These are phyloP conservation scores for Chaetodon trifascialis DNA, from an alignment of 2,113 vertebrate species.

Conservation along the genomic window DNA sequence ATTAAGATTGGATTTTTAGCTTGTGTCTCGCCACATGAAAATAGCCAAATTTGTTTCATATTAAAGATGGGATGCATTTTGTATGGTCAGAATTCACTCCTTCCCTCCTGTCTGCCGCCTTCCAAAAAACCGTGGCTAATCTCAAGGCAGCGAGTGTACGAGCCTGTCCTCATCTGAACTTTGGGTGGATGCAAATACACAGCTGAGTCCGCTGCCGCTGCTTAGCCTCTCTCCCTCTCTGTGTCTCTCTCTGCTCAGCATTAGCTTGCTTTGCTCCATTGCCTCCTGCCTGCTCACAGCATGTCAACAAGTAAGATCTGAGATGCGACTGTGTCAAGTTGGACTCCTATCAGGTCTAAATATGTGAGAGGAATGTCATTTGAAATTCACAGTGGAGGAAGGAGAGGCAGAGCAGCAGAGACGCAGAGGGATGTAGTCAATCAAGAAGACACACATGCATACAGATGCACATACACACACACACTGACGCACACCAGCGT, in stretches of 20 bases:
- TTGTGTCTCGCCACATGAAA: background rate
- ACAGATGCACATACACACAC: constrained; percentile 15
- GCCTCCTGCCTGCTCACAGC: constrained; percentile 74
- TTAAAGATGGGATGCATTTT: constrained; percentile 33
- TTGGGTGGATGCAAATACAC: constrained; percentile 64
- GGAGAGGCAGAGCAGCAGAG: constrained; percentile 11
- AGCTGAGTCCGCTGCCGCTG: constrained; percentile 63
- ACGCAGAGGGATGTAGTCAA: constrained; percentile 2
- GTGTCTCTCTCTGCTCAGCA: constrained; percentile 41
- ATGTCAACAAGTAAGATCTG: constrained; percentile 72
- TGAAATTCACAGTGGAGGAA: constrained; percentile 46
- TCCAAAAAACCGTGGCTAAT: constrained; percentile 58
- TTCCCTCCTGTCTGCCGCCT: constrained; percentile 44
- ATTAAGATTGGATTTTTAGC: background rate
- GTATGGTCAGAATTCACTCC: constrained; percentile 24
- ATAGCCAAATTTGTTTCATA: constrained; percentile 3
- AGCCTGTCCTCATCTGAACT: constrained; percentile 80
- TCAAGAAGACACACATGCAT: constrained; percentile 26
- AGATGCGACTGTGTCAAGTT: constrained; percentile 61
- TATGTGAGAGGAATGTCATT: constrained; percentile 64
- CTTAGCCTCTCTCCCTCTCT: constrained; percentile 26
- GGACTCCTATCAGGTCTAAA: constrained; percentile 60
- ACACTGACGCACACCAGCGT: constrained; percentile 18
- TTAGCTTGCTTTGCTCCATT: constrained; percentile 67
- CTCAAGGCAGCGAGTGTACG: constrained; percentile 68